Evolutionary conservation across 2,888 invertebrate genomes (phyloP).

Genomic region (Argyra leucocephala): DNA sequence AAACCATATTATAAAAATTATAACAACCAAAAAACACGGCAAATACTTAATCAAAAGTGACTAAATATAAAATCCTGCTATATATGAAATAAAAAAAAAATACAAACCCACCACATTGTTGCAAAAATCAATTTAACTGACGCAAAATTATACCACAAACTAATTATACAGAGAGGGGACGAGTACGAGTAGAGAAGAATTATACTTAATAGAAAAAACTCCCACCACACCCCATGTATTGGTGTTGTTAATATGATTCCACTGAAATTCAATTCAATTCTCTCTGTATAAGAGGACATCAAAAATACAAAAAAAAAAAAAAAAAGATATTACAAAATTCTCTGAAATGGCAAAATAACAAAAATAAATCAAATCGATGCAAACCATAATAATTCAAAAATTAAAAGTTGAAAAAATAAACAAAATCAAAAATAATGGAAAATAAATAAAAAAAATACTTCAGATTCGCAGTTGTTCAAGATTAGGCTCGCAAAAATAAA

Average conservation of each 20-base stretch:
- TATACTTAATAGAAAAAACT: not conserved
- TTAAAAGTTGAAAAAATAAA: not conserved
- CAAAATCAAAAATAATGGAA: not conserved
- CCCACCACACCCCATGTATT: too few relatives aligned
- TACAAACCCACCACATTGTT: not conserved
- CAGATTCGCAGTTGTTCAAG: not conserved
- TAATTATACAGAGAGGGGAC: not conserved
- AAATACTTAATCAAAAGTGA: not conserved
- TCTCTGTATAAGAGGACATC: not conserved
- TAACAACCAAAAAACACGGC: not conserved
- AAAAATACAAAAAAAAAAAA: too few relatives aligned
- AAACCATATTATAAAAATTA: too few relatives aligned
- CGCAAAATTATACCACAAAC: slow-evolving; percentile 6
- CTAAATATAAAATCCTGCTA: not conserved
- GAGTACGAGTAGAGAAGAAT: too few relatives aligned
- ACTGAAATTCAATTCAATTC: too few relatives aligned
- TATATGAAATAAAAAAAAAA: too few relatives aligned
- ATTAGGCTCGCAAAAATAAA: not conserved
- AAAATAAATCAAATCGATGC: not conserved
- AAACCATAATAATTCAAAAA: too few relatives aligned
- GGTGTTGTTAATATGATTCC: too few relatives aligned
- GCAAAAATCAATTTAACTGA: slow-evolving; percentile 3
- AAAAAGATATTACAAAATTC: not conserved
- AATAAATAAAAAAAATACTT: not conserved
- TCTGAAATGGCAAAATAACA: not conserved